Conservation (phyloP, 2,888 invertebrate species). For the Cosmorhoe ocellata region DNA sequence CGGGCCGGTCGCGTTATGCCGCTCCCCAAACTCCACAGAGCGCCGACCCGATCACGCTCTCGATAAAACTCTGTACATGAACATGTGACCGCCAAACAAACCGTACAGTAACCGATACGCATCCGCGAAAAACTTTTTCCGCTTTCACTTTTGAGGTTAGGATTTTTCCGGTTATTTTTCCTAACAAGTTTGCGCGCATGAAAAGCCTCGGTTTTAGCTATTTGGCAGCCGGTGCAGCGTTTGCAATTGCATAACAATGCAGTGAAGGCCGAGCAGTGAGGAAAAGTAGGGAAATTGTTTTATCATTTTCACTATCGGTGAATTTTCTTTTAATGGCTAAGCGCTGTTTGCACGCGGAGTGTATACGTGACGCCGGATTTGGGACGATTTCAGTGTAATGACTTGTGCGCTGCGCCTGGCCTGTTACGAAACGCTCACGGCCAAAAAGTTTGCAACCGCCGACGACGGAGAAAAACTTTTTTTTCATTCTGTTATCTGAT, state of each 20-base stretch:
- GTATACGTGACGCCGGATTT: slow-evolving; percentile 55
- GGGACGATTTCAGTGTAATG: slow-evolving; percentile 65
- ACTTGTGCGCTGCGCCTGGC: slow-evolving; percentile 50
- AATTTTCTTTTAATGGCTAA: slow-evolving; percentile 50
- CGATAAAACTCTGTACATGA: slow-evolving; percentile 63
- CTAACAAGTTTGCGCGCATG: slow-evolving; percentile 46
- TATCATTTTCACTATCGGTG: slow-evolving; percentile 51
- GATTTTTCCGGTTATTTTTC: slow-evolving; percentile 60
- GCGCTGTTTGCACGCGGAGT: slow-evolving; percentile 49
- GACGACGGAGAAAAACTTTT: slow-evolving; percentile 60
- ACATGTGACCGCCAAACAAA: slow-evolving; percentile 60
- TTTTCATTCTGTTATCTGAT: slow-evolving; percentile 62
- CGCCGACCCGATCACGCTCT: slow-evolving; percentile 58
- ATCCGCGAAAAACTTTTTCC: slow-evolving; percentile 29
- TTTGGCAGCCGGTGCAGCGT: slow-evolving; percentile 58
- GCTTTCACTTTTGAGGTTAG: slow-evolving; percentile 60
- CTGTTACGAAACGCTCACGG: slow-evolving; percentile 67
- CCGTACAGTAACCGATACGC: slow-evolving; percentile 42
- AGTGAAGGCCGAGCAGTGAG: slow-evolving; percentile 66
- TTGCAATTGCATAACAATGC: slow-evolving; percentile 77
- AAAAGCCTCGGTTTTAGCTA: slow-evolving; percentile 53
- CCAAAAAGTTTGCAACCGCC: slow-evolving; percentile 60
- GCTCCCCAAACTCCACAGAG: slow-evolving; percentile 43
- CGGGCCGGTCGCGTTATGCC: slow-evolving; percentile 61
- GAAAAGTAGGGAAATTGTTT: slow-evolving; percentile 60